A percentile compares a stretch with the other conserved stretches of the same genome.
phyloP scores from a whole-genome alignment of 2,113 vertebrate genomes.

The Camelus bactrianus region DNA sequence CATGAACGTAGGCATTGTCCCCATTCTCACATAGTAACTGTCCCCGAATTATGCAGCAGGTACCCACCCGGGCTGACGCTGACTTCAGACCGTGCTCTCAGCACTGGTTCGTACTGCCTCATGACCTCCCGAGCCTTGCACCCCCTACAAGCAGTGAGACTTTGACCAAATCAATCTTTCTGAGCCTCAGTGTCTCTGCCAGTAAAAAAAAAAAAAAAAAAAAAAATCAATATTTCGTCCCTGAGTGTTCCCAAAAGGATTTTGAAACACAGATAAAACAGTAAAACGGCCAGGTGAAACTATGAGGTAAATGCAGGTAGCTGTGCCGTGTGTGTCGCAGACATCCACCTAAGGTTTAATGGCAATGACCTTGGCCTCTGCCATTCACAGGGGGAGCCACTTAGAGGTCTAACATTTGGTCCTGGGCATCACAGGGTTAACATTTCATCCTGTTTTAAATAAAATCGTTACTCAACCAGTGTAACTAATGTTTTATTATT shows the following conservation, averaged over 20 bases:
- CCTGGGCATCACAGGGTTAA: constrained; percentile 46
- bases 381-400: background rate
- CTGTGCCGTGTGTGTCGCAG: background rate
- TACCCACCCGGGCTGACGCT: too few species aligned
- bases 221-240: background rate
- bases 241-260: background rate
- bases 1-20: background rate
- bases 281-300: background rate
- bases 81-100: background rate
- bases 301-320: background rate
- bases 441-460: constrained; percentile 67
- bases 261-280: background rate
- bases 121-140: background rate
- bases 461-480: constrained; percentile 63
- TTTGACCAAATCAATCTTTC: constrained; percentile 42
- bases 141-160: background rate
- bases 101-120: background rate
- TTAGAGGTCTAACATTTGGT: background rate
- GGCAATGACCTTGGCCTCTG: background rate
- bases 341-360: background rate
- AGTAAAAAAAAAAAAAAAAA: background rate
- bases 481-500: constrained; percentile 69
- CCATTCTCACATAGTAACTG: accelerated
- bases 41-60: background rate
- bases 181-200: background rate